Conservation (phyloP, 2,113 vertebrate genomes). For the Gila orcuttii region DNA sequence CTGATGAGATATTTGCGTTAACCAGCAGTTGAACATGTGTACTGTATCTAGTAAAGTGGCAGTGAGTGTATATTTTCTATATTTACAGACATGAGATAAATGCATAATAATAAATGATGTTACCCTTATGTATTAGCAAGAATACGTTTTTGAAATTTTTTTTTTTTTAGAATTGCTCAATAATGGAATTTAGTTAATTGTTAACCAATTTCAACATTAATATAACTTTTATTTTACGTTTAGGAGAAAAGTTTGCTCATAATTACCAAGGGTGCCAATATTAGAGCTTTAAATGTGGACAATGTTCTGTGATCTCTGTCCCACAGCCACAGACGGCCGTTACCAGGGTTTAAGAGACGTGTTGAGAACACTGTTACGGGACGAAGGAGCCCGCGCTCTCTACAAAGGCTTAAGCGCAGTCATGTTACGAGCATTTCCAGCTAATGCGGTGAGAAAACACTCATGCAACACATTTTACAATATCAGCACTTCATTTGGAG, state of each 20-base stretch:
- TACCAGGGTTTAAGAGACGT: conserved; percentile 75
- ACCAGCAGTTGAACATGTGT: too few species aligned
- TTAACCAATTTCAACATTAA: too few species aligned
- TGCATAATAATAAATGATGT: too few species aligned
- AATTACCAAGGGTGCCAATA: neutral
- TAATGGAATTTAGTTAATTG: too few species aligned
- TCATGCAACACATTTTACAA: neutral
- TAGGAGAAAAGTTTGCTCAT: neutral
- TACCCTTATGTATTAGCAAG: too few species aligned
- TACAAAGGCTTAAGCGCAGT: conserved; percentile 79
- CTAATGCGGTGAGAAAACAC: conserved; percentile 72
- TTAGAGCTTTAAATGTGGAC: neutral
- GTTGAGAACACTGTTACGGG: conserved; percentile 67
- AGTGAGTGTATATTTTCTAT: too few species aligned
- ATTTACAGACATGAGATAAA: too few species aligned
- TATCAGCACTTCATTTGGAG: neutral
- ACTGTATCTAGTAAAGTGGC: too few species aligned
- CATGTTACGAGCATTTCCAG: conserved; percentile 79
- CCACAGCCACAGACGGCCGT: conserved; percentile 71
- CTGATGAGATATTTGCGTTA: too few species aligned
- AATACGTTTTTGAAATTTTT: too few species aligned
- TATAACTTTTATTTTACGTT: too few species aligned
- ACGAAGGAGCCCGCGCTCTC: conserved; percentile 73
- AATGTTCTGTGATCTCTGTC: neutral
- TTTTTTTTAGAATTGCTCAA: too few species aligned